phyloP scores from a whole-genome alignment of 2,888 invertebrate species.

The Rhingia rostrata region DNA sequence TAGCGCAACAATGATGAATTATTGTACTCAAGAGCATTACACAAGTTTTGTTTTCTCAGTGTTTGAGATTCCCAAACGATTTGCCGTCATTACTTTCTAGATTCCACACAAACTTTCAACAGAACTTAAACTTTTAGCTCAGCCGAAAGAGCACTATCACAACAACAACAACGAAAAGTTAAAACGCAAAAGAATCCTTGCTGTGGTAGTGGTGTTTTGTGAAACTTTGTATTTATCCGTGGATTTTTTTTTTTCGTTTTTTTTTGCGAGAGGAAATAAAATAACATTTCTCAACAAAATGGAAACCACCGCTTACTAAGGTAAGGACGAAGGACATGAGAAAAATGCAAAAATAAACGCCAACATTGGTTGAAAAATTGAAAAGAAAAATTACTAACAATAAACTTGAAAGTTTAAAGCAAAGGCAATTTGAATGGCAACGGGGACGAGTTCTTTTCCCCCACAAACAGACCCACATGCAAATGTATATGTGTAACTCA shows the following conservation, averaged over 20 bases:
- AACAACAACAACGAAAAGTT: conserved; percentile 6
- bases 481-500: background rate
- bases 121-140: background rate
- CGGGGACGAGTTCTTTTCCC: background rate
- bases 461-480: background rate
- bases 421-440: conserved; percentile 59
- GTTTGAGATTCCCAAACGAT: background rate
- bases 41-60: conserved; percentile 6
- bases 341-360: conserved; percentile 37
- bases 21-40: too few species aligned
- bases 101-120: conserved; percentile 24
- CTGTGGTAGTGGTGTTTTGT: background rate
- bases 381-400: conserved; percentile 58
- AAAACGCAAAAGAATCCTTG: background rate
- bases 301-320: conserved; percentile 39
- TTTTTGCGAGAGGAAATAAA: conserved; percentile 50
- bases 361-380: conserved; percentile 40
- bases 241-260: conserved; percentile 10
- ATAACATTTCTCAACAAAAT: conserved; percentile 51
- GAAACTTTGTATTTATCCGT: conserved; percentile 31
- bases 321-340: conserved; percentile 32
- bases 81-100: conserved; percentile 22
- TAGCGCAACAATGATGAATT: too few species aligned
- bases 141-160: too few species aligned
- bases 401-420: conserved; percentile 70